Evolutionary conservation across 1,140 invertebrate genomes (phyloP), one percentile per base, ranked within the genome.

Genomic region (Polypedilum vanderplanki): DNA sequence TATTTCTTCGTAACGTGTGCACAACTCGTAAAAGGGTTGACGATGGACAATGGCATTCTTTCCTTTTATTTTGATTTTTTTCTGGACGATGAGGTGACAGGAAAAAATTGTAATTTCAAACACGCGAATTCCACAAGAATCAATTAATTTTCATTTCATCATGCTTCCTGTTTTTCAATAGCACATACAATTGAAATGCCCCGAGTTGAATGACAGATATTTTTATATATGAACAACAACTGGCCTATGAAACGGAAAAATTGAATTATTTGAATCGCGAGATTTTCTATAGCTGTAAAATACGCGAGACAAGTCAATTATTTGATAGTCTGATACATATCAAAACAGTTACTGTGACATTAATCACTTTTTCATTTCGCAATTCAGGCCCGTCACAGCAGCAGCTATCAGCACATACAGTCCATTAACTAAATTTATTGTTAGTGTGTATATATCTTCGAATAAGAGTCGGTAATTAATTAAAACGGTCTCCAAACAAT

Each of bases 381-480:
- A 70, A 10, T 70, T 9, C 46, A 17, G 46, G 20, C 18, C 17
- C 20, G 15, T 70, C 3, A 70, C 9, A 15, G 46, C 17, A 70
- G 17, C 20, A 22, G 65, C 65, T 70, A 18, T 18, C 24, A 33
- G 46, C 46, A 57, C 17, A 18, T 70, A 70, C 65, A 70, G 65
- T 70, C 65, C 65, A 70, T 70, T 70, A 70, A 70, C 65, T 70
- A 70, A 70, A 70, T 70, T 70, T 70, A 70, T 70, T 70, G 65
- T 20, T 70, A 33, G 24, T 3, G 24, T 70, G 24, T 3, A 5
- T 70, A 70, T 22, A 70, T 70, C 65, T 20, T 10, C 65, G 20
- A 22, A 9, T 17, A 17, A 17, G 46, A 22, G 9, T 20, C 20
- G 17, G 65, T 70, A 70, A 20, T 70, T 70, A 70, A 70, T 70